Evolutionary conservation across 2,113 vertebrate species (phyloP).

Genomic region (Glareola pratincola): DNA sequence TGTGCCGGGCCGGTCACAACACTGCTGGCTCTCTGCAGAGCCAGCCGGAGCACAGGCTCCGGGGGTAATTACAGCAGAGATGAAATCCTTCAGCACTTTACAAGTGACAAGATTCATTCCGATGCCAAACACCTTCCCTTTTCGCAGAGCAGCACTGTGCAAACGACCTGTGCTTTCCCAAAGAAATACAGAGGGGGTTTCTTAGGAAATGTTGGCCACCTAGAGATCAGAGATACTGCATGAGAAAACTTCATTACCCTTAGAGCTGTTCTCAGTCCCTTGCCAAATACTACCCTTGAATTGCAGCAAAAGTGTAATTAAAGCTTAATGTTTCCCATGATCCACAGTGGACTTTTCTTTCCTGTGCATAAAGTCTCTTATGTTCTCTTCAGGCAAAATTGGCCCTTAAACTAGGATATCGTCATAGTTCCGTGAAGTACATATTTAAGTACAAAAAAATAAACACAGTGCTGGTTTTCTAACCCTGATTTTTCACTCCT

Average conservation of each 20-base stretch:
- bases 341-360: conserved; percentile 55
- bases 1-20: not conserved
- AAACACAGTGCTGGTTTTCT: conserved; percentile 1
- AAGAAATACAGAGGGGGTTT: not conserved
- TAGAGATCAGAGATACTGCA: not conserved
- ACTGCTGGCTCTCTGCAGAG: conserved; percentile 43
- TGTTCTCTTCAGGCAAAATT: conserved; percentile 35
- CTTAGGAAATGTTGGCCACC: not conserved
- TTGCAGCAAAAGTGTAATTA: conserved; percentile 33
- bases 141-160: not conserved
- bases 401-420: not conserved
- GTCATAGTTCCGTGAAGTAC: not conserved
- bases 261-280: not conserved
- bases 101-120: conserved; percentile 31
- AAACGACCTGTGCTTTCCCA: not conserved
- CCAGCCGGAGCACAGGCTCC: conserved; percentile 28
- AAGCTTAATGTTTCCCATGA: conserved; percentile 11
- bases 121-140: conserved; percentile 61
- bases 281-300: not conserved
- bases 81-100: conserved; percentile 67
- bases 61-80: conserved; percentile 44
- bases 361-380: conserved; percentile 30
- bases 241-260: not conserved
- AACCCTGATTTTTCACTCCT: not conserved
- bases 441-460: not conserved